Evolutionary conservation across 2,888 invertebrate species (phyloP), one percentile per base, ranked within the genome.

Genomic region (Chironomus tentans): DNA sequence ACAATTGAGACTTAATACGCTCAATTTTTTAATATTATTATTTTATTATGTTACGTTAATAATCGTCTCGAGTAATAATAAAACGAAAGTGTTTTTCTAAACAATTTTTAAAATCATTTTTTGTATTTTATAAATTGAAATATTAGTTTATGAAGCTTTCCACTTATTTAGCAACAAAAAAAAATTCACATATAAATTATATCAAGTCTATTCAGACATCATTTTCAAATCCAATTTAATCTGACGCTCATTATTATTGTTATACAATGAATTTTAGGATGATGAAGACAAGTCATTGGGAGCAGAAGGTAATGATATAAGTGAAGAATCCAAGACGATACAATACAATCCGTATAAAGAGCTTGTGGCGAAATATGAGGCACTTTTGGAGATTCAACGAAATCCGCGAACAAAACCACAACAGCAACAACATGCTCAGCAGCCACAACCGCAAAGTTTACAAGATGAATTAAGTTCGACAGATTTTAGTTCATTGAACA

Each of bases 361-460:
- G 76, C 85, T 94, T 79, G 92, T 93, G 73, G 92, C 93, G 82
- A 94, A 94, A 82, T 94, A 93, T 82, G 93, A 94, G 83, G 93
- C 93, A 38, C 85, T 94, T 74, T 84, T 93, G 46, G 91, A 92
- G 81, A 91, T 92, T 61, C 92, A 93, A 81, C 85, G 90, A 78
- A 88, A 89, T 77, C 88, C 90, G 76, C 86, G 85, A 78, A 85
- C 85, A 78, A 83, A 81, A 80, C 87, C 85, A 80, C 84, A 84
- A 79, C 50, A 70, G 10, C 87, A 85, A 80, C 84, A 84, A 79
- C 50, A 70, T 7, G 21, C 6, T 13, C 77, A 72, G 21, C 77
- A 4, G 18, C 78, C 79, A 79, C 80, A 80, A 72, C 77, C 81
- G 77, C 78, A 81, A 87, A 87, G 7, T 79, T 85, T 91, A 7